A percentile compares a stretch with the other conserved stretches of the same genome.
These are phyloP conservation scores for Eciton burchellii DNA, from an alignment of 1,140 invertebrate species.

Conservation along the genomic window DNA sequence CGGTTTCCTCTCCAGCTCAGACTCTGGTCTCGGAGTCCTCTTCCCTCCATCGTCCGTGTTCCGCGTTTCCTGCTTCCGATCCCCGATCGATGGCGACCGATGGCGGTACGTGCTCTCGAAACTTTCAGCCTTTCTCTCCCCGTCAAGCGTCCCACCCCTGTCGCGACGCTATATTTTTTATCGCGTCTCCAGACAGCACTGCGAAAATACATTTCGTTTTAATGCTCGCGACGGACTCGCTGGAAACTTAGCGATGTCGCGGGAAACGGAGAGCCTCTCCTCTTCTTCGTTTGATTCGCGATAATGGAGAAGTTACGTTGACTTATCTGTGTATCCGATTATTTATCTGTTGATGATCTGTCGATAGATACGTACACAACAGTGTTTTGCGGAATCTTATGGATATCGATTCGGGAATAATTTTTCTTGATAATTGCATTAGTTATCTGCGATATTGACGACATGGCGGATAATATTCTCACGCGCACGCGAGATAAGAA, in stretches of 20 bases:
- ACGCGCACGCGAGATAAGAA: too few species aligned
- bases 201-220: slow-evolving; percentile 22
- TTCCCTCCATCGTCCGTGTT: slow-evolving; percentile 26
- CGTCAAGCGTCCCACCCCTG: not conserved
- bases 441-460: too few species aligned
- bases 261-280: not conserved
- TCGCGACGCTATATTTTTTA: slow-evolving; percentile 14
- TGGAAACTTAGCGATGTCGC: not conserved
- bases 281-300: not conserved
- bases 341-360: not conserved
- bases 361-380: too few species aligned
- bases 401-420: too few species aligned
- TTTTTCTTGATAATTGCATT: too few species aligned
- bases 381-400: too few species aligned
- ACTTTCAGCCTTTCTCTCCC: slow-evolving; percentile 52
- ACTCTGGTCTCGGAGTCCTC: not conserved
- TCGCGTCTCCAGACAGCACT: not conserved
- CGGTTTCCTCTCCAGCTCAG: not conserved
- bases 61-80: slow-evolving; percentile 5
- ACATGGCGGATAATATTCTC: too few species aligned
- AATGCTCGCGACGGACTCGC: not conserved
- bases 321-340: slow-evolving; percentile 1
- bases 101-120: slow-evolving; percentile 41
- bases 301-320: not conserved
- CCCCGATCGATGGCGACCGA: slow-evolving; percentile 34